These are phyloP conservation scores for Epicauta chinensis DNA, from an alignment of 1,140 invertebrate species.

Conservation along the genomic window DNA sequence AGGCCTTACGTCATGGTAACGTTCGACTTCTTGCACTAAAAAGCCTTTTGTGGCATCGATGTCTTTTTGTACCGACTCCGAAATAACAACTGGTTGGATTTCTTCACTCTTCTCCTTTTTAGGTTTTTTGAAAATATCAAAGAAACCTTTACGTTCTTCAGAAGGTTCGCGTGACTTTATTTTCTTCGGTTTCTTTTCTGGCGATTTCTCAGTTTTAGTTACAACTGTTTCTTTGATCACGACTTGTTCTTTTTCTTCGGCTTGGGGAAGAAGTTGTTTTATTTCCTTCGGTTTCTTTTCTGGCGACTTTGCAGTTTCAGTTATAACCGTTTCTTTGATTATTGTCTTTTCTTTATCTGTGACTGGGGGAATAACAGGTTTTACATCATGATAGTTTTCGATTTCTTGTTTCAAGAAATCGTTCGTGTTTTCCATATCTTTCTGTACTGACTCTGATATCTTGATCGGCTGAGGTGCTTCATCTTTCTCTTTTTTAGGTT, in stretches of 20 bases:
- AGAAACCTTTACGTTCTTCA: constrained; percentile 10
- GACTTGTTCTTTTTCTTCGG: neutral
- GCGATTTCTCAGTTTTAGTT: neutral
- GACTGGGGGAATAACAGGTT: too few species aligned
- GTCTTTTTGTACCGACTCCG: constrained; percentile 8
- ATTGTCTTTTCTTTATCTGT: constrained; percentile 1
- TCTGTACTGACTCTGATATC: constrained; percentile 3
- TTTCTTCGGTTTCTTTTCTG: neutral
- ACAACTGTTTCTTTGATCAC: neutral
- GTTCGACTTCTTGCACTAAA: constrained; percentile 18
- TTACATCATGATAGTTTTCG: constrained; percentile 18
- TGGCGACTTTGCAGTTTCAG: neutral
- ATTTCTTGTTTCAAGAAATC: constrained; percentile 24
- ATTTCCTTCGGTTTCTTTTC: neutral
- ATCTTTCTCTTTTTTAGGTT: constrained; percentile 22
- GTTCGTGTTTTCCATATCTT: constrained; percentile 18
- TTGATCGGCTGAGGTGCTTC: constrained; percentile 17
- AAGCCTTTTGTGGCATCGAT: constrained; percentile 21
- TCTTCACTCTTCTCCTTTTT: constrained; percentile 20
- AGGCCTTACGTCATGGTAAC: constrained; percentile 18
- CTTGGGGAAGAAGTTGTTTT: neutral
- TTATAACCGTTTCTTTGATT: too few species aligned
- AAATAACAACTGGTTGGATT: neutral
- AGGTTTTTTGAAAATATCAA: constrained; percentile 18
- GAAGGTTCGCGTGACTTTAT: neutral